A percentile compares a stretch with the other conserved stretches of the same genome.
These are phyloP conservation scores for Scomber colias DNA, from an alignment of 2,113 vertebrate genomes.

Conservation along the genomic window DNA sequence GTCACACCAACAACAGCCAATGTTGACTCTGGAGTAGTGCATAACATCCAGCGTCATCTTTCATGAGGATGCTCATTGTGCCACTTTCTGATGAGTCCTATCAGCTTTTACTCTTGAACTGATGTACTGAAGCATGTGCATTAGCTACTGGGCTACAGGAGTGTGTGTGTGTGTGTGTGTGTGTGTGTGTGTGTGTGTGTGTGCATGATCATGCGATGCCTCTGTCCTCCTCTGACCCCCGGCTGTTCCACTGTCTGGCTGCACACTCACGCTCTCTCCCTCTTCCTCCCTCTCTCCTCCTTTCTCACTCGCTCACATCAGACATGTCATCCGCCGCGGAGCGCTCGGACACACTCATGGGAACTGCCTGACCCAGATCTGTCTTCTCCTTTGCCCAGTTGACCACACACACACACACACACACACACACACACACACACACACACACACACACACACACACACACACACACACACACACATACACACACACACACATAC, in stretches of 20 bases:
- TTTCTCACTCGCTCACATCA: slow-evolving; percentile 75
- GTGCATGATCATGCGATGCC: slow-evolving; percentile 5
- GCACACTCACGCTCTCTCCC: slow-evolving; percentile 50
- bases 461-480: slow-evolving; percentile 19
- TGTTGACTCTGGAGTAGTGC: background rate
- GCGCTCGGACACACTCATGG: slow-evolving; percentile 74
- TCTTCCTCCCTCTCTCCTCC: slow-evolving; percentile 48
- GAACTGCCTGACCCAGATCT: slow-evolving; percentile 82
- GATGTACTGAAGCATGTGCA: slow-evolving; percentile 49
- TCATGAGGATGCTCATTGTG: background rate
- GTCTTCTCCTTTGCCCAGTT: slow-evolving; percentile 71
- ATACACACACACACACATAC: slow-evolving; percentile 34
- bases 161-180: slow-evolving; percentile 10
- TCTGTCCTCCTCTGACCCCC: slow-evolving; percentile 69
- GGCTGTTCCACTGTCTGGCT: slow-evolving; percentile 65
- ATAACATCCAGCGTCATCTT: background rate
- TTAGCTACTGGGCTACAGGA: slow-evolving; percentile 26
- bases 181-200: slow-evolving; percentile 19
- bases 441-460: slow-evolving; percentile 41
- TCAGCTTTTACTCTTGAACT: background rate
- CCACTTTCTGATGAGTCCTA: background rate
- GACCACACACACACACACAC: slow-evolving; percentile 60
- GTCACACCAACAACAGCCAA: background rate
- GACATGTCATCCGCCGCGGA: slow-evolving; percentile 71
- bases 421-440: slow-evolving; percentile 45